phyloP scores from a whole-genome alignment of 2,888 invertebrate species.

The Euzophera pinguis region DNA sequence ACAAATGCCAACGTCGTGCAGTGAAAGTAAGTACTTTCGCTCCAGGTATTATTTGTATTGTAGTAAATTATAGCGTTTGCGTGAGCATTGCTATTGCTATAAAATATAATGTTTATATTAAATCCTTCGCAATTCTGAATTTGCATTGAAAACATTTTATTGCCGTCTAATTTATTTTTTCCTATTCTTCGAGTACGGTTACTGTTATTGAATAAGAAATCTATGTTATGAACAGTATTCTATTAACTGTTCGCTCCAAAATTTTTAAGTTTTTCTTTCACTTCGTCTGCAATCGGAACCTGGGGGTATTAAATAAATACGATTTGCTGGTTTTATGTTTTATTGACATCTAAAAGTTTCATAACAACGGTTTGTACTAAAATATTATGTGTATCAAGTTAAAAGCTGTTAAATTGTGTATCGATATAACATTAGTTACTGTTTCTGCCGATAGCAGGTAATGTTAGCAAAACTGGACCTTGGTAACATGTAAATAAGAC shows the following conservation, averaged over 20 bases:
- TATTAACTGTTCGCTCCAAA: too few species aligned
- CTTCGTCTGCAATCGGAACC: not conserved
- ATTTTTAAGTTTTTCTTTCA: too few species aligned
- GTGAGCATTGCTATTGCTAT: not conserved
- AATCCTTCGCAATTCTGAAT: not conserved
- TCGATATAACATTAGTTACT: constrained; percentile 56
- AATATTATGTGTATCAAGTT: constrained; percentile 74
- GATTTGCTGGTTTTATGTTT: constrained; percentile 49
- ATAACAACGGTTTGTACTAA: constrained; percentile 78
- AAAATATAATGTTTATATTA: not conserved
- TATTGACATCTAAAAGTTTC: constrained; percentile 78
- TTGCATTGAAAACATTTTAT: not conserved
- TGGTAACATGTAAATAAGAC: constrained; percentile 45
- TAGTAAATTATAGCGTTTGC: not conserved
- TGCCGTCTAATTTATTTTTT: too few species aligned
- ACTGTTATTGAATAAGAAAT: too few species aligned
- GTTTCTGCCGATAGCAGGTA: constrained; percentile 50
- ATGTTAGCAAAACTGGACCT: constrained; percentile 64
- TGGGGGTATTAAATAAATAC: constrained; percentile 26
- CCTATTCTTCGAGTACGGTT: too few species aligned
- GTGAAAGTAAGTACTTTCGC: constrained; percentile 8
- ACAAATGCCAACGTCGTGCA: constrained; percentile 11
- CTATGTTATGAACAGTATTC: too few species aligned
- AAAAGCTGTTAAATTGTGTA: constrained; percentile 68
- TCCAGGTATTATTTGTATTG: not conserved